A percentile compares a stretch with the other conserved stretches of the same genome.
phyloP scores from a whole-genome alignment of 2,888 invertebrate genomes.

The Octonoba sinensis region DNA sequence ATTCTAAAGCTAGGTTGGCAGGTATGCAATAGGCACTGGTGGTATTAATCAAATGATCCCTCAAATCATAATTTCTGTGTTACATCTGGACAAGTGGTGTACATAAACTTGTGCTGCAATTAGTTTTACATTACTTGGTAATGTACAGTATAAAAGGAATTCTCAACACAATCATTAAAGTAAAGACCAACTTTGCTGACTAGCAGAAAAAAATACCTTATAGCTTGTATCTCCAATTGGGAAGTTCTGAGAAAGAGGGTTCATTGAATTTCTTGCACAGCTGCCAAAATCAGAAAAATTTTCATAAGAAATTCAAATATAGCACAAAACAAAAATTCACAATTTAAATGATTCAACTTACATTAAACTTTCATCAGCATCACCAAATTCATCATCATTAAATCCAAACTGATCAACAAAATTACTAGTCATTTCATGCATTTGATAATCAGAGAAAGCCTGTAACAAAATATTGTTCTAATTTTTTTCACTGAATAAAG shows the following conservation, averaged over 20 bases:
- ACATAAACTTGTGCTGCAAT: too few species aligned
- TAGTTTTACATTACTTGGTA: too few species aligned
- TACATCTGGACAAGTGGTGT: too few species aligned
- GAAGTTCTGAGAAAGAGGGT: slow-evolving; percentile 35
- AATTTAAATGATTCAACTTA: slow-evolving; percentile 67
- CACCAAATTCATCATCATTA: slow-evolving; percentile 77
- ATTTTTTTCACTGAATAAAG: background rate
- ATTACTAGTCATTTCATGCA: slow-evolving; percentile 77
- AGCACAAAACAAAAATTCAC: background rate
- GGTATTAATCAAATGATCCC: too few species aligned
- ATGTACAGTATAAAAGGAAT: too few species aligned
- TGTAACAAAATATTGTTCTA: background rate
- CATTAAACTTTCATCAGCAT: slow-evolving; percentile 74
- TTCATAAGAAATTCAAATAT: background rate
- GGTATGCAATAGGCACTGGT: too few species aligned
- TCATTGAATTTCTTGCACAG: slow-evolving; percentile 38
- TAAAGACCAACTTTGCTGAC: too few species aligned
- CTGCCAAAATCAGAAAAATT: slow-evolving; percentile 2
- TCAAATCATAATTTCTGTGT: too few species aligned
- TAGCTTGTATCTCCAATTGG: slow-evolving; percentile 25
- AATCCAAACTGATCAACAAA: slow-evolving; percentile 78
- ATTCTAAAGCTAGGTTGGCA: too few species aligned
- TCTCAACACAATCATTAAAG: too few species aligned
- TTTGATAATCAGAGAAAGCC: slow-evolving; percentile 71
- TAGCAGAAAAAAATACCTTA: slow-evolving; percentile 1